Base-by-base conservation (phyloP, 1,140 invertebrate species). In the Camponotus vicinus region DNA sequence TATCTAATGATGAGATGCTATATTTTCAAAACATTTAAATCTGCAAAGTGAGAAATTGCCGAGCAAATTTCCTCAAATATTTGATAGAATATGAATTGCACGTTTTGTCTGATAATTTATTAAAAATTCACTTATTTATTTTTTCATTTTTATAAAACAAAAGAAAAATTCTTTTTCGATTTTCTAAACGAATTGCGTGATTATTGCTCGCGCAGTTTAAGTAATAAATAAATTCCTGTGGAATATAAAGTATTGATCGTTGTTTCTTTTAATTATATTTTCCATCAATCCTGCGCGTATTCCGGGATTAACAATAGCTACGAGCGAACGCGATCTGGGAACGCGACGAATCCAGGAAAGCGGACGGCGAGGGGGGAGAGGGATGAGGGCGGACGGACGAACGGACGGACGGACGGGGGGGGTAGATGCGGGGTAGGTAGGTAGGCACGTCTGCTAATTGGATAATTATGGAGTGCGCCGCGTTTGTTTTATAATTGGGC, bases 401-500 rank as follows among this genome's bases (percentile, higher is more conserved):
- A 27, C 27, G 27, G 27, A 27, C 27, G 27, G 27, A 27, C 27
- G 27, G 27, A 27, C 27, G 27, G 27, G 1, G 27, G 27, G 27
- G 27, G 45, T 42, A 34, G 66, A 42, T 42, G 42, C 40, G 9
- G 32, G n/a, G 45, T 67, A 67, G 49, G 49, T 49, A 49, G 45
- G 89, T 63, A 73, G 89, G 93, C 87, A 92, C 92, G 94, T 93
- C 90, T 92, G 90, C 94, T 95, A 95, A 95, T 95, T 95, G 95
- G 94, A 95, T 95, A 95, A 95, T 95, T 95, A 95, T 92, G 92
- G 92, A 94, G 93, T 94, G 91, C 92, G 93, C 88, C 88, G 93
- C 90, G 92, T 94, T 95, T 95, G 94, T 95, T 94, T 95, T 95
- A 95, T 95, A 95, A 95, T 95, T 95, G 94, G 94, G 93, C 93